phyloP scores from a whole-genome alignment of 1,140 invertebrate species.

The Ylistrum balloti region DNA sequence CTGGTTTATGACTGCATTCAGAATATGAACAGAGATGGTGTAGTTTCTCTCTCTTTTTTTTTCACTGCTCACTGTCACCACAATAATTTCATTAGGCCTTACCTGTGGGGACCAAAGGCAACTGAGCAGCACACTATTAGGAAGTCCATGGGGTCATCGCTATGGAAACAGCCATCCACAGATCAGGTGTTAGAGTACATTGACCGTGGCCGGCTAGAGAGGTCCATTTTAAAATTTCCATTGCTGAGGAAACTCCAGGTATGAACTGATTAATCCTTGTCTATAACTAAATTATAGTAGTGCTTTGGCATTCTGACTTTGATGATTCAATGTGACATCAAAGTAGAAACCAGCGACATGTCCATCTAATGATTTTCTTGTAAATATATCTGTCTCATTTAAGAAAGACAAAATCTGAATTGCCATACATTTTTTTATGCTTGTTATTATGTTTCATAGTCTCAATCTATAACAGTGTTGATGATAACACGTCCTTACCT shows the following conservation, averaged over 20 bases:
- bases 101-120: constrained; percentile 90
- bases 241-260: constrained; percentile 75
- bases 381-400: neutral
- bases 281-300: no score
- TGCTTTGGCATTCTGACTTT: no score
- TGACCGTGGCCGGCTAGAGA: constrained; percentile 85
- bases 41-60: no score
- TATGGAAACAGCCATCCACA: constrained; percentile 88
- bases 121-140: constrained; percentile 89
- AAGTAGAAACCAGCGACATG: no score
- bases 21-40: neutral
- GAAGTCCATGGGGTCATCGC: constrained; percentile 84
- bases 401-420: no score
- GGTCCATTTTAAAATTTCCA: constrained; percentile 89
- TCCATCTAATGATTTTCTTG: no score
- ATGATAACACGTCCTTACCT: no score
- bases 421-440: no score
- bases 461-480: no score
- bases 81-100: constrained; percentile 85
- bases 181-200: constrained; percentile 89
- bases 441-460: no score
- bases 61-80: neutral
- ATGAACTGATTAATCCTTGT: neutral
- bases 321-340: no score
- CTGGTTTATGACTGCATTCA: neutral